phyloP scores from a whole-genome alignment of 2,797 vertebrate species.

The Neosilurus mollespiculum region DNA sequence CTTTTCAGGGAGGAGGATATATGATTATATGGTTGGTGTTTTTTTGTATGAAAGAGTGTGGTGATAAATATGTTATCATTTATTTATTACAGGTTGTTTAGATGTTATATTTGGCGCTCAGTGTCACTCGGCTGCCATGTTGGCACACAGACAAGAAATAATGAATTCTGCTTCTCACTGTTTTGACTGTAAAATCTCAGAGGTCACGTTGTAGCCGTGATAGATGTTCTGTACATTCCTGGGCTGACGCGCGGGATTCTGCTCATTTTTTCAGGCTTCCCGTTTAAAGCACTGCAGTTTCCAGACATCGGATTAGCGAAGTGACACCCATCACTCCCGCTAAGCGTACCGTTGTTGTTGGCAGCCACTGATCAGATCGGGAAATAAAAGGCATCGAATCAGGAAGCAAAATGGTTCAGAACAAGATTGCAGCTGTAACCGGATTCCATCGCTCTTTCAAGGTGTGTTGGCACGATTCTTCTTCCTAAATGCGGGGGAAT shows the following conservation, averaged over 20 bases:
- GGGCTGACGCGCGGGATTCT: too few relatives aligned
- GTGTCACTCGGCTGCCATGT: conserved; percentile 1
- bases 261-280: conserved; percentile 65
- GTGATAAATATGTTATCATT: not conserved
- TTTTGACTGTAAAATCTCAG: not conserved
- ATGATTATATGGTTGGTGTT: not conserved
- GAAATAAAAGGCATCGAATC: conserved; percentile 50
- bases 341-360: conserved; percentile 66
- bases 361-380: conserved; percentile 46
- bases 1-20: not conserved
- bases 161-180: not conserved
- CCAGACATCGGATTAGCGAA: conserved; percentile 49
- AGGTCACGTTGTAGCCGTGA: not conserved
- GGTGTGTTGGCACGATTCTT: conserved; percentile 64
- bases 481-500: not conserved
- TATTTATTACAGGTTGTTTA: not conserved
- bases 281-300: conserved; percentile 73
- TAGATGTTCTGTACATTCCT: not conserved
- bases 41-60: not conserved
- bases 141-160: conserved; percentile 1
- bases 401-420: conserved; percentile 87
- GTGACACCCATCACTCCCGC: conserved; percentile 48
- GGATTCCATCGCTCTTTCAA: conserved; percentile 94
- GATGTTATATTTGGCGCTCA: conserved; percentile 3
- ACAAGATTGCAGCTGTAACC: conserved; percentile 86